Evolutionary conservation across 2,113 vertebrate species (phyloP), one percentile per base, ranked within the genome.

Genomic region (Bucco capensis): DNA sequence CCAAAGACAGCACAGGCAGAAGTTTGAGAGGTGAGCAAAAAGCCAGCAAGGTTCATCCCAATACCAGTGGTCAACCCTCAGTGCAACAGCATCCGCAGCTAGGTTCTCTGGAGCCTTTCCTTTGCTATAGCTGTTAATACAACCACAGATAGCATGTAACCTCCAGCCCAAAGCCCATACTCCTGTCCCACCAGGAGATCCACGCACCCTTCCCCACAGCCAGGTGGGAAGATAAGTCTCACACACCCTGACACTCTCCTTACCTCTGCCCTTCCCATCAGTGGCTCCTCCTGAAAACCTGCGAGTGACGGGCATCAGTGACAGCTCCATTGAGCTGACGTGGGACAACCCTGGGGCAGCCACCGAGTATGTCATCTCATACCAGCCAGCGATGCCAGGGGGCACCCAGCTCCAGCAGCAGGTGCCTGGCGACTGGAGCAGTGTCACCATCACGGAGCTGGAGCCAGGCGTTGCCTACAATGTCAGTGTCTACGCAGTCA

Each of bases 381-480:
- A 99, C 95, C 97, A 98, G 80, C 98, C 98, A 2, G 97, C 76
- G 27, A 98, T 95, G 77, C 97, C 97, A 0, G 98, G 98, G 81
- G 98, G 98, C 91, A 93, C 94, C 73, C 99, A 98, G 90, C 97
- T 99, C 66, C 99, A 99, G 97, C 98, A 98, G 78, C 97, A 98
- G 64, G 97, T 99, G 58, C 98, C 98, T 3, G 99, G 99, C 67
- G 98, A 99, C 88, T 97, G 97, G 95, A 98, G 98, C 84, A 96
- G 97, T 70, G 98, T 98, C 97, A 98, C 96, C 93, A 98, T 99
- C 96, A 94, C 83, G 1, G 98, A 98, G 38, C 98, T 99, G 92
- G 98, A 99, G 89, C 98, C 99, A 2, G 99, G 99, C 14, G 81
- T 99, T 69, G 98, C 98, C 94, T 99, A 99, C 97, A 99, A 98